phyloP scores from a whole-genome alignment of 2,113 vertebrate species.

The Pitta sordida region DNA sequence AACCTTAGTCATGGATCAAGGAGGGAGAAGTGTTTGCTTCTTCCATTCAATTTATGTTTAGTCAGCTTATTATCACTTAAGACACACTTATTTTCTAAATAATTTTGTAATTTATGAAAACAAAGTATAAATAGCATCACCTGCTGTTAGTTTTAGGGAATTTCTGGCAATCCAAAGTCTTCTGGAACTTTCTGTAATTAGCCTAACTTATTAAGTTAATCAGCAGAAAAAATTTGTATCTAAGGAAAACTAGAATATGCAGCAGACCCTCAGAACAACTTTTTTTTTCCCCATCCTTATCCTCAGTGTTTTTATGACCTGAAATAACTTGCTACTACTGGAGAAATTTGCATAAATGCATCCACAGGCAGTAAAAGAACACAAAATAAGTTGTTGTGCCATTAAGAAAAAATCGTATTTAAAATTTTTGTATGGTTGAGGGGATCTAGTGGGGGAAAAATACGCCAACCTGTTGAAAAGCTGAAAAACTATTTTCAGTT shows the following conservation, averaged over 20 bases:
- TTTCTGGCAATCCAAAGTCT: background rate
- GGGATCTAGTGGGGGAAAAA: background rate
- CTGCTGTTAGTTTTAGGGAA: background rate
- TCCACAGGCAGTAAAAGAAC: background rate
- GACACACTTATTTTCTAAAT: background rate
- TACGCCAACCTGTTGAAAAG: background rate
- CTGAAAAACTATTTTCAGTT: background rate
- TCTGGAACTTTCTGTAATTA: background rate
- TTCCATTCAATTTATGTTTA: background rate
- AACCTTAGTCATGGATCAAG: background rate
- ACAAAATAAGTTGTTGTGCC: background rate
- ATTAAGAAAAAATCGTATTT: background rate
- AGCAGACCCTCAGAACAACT: background rate
- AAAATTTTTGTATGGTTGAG: background rate
- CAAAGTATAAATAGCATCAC: conserved; percentile 7
- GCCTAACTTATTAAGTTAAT: background rate
- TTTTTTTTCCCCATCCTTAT: background rate
- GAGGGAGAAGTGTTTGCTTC: background rate
- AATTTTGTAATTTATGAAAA: background rate
- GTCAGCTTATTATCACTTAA: background rate
- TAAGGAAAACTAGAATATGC: background rate
- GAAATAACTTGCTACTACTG: background rate
- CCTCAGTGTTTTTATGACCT: background rate
- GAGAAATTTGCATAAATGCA: background rate
- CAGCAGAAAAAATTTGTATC: background rate